phyloP scores from a whole-genome alignment of 2,888 invertebrate species.

The Rapana venosa region DNA sequence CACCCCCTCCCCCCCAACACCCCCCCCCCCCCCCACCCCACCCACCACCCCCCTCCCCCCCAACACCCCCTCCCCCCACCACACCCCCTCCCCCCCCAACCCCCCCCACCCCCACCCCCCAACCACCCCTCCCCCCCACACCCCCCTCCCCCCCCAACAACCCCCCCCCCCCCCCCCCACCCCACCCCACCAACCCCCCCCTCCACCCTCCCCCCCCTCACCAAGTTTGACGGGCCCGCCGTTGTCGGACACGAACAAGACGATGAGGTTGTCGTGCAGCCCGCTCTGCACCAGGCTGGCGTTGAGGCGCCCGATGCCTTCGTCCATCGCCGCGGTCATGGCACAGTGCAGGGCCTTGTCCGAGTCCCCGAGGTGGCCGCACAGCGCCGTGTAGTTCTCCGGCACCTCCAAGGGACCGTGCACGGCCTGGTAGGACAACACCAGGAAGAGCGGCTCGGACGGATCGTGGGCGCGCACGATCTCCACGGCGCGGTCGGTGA shows the following conservation, averaged over 20 bases:
- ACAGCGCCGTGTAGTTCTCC: constrained; percentile 14
- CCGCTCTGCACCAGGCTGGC: constrained; percentile 83
- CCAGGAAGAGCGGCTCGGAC: constrained; percentile 56
- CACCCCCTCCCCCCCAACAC: no score
- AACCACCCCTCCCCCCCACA: no score
- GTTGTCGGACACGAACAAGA: constrained; percentile 9
- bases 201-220: not conserved
- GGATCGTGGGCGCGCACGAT: constrained; percentile 34
- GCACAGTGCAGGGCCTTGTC: constrained; percentile 13
- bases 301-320: constrained; percentile 88
- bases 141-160: not conserved
- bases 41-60: no score
- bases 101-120: no score
- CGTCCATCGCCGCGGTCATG: constrained; percentile 88
- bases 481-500: constrained; percentile 11
- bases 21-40: no score
- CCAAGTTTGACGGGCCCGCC: not conserved
- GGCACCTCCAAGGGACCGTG: constrained; percentile 60
- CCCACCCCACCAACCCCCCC: not conserved
- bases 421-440: constrained; percentile 59
- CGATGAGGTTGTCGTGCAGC: constrained; percentile 62
- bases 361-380: not conserved
- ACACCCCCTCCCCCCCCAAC: not conserved
- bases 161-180: no score
- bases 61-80: no score